A percentile compares a stretch with the other conserved stretches of the same genome.
These are phyloP conservation scores for Hartigia nigra DNA, from an alignment of 2,888 invertebrate genomes.

Conservation along the genomic window DNA sequence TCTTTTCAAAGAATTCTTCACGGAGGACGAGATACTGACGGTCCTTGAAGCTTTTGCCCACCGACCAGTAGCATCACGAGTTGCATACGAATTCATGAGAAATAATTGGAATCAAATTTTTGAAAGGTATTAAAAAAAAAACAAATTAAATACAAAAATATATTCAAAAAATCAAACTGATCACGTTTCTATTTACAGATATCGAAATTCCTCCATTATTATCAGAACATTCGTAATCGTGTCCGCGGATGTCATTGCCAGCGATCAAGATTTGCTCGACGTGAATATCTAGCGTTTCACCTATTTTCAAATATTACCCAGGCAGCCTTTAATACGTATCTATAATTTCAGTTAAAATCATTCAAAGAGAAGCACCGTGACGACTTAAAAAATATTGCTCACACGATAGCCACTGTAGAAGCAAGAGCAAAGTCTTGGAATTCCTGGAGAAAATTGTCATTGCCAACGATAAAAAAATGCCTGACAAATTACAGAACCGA, in stretches of 20 bases:
- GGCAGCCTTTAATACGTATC: neutral
- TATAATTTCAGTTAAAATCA: conserved; percentile 45
- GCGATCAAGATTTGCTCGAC: conserved; percentile 50
- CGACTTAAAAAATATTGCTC: conserved; percentile 46
- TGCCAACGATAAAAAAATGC: conserved; percentile 39
- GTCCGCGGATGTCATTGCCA: conserved; percentile 46
- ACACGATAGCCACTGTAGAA: conserved; percentile 49
- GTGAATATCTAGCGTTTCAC: conserved; percentile 32
- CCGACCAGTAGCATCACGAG: conserved; percentile 53
- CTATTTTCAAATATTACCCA: neutral
- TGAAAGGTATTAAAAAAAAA: neutral
- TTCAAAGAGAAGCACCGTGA: conserved; percentile 51
- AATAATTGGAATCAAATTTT: conserved; percentile 50
- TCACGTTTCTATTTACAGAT: conserved; percentile 34
- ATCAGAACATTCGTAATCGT: conserved; percentile 49
- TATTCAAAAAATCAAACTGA: neutral
- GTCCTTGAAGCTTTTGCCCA: conserved; percentile 49
- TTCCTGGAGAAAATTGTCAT: conserved; percentile 45
- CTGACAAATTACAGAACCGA: neutral
- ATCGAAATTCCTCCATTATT: conserved; percentile 43
- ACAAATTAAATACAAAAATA: neutral
- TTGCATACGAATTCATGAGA: conserved; percentile 49
- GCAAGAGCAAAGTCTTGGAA: conserved; percentile 51
- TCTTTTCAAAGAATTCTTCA: conserved; percentile 42
- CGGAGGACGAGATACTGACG: conserved; percentile 42